A percentile compares a stretch with the other conserved stretches of the same genome.
phyloP scores from a whole-genome alignment of 2,113 vertebrate genomes.

The Rhea pennata region DNA sequence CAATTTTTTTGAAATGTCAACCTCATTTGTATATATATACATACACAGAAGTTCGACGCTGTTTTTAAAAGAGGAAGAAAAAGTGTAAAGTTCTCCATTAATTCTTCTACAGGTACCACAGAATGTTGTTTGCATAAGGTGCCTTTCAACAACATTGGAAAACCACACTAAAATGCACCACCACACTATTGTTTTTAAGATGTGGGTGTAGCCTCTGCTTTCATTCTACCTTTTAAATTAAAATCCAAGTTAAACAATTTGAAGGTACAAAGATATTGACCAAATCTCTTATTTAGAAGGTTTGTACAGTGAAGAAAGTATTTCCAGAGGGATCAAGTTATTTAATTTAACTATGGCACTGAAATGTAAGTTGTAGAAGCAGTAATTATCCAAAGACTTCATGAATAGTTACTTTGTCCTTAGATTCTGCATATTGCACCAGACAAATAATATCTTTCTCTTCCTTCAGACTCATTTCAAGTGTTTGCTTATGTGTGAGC shows the following conservation, averaged over 20 bases:
- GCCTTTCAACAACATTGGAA: not conserved
- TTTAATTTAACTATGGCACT: constrained; percentile 17
- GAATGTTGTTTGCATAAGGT: not conserved
- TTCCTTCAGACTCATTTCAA: constrained; percentile 64
- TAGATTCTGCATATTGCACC: constrained; percentile 32
- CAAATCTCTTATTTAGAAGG: not conserved
- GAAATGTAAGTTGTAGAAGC: constrained; percentile 25
- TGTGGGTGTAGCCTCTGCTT: not conserved
- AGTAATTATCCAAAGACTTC: constrained; percentile 33
- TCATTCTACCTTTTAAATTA: not conserved
- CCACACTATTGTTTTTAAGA: constrained; percentile 6
- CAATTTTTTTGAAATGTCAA: not conserved
- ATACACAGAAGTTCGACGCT: not conserved
- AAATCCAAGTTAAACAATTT: constrained; percentile 17
- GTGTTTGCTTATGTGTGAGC: constrained; percentile 64
- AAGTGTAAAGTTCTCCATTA: not conserved
- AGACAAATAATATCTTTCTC: not conserved
- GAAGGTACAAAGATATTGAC: constrained; percentile 12
- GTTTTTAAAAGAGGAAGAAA: not conserved
- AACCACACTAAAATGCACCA: not conserved
- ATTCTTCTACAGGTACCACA: not conserved
- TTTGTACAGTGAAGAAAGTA: not conserved
- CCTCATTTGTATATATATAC: not conserved
- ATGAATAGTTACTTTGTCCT: constrained; percentile 27
- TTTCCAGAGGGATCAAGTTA: not conserved